Evolutionary conservation across 1,140 invertebrate genomes (phyloP).

Genomic region (Ephestia elutella): DNA sequence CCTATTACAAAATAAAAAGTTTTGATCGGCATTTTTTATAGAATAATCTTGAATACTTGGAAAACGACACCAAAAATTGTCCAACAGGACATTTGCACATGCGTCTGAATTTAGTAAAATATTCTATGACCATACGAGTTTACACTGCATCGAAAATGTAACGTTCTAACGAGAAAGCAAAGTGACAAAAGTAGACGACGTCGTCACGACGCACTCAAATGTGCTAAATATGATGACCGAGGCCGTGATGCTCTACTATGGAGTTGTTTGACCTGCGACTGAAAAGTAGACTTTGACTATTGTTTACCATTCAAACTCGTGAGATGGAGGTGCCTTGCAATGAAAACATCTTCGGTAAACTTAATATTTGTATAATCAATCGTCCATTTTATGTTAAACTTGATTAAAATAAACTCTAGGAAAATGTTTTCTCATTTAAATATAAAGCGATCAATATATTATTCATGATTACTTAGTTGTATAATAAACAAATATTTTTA

Average conservation of each 20-base stretch:
- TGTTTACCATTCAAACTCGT: neutral
- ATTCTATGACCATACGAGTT: neutral
- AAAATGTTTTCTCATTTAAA: too few relatives aligned
- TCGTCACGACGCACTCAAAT: constrained; percentile 52
- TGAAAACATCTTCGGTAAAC: neutral
- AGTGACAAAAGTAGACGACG: constrained; percentile 44
- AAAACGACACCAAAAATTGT: too few relatives aligned
- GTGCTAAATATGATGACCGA: constrained; percentile 61
- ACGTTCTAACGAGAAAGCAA: constrained; percentile 65
- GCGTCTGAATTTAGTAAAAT: too few relatives aligned
- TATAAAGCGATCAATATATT: too few relatives aligned
- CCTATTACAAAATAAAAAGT: too few relatives aligned
- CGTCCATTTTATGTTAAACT: neutral
- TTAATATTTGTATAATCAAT: neutral
- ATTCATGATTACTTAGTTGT: too few relatives aligned
- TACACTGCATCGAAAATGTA: constrained; percentile 40
- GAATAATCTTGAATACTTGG: too few relatives aligned
- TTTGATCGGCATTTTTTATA: too few relatives aligned
- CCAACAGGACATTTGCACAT: too few relatives aligned
- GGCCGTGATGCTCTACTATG: constrained; percentile 55
- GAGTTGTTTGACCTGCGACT: constrained; percentile 47
- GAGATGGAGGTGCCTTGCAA: neutral
- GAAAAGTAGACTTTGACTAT: neutral
- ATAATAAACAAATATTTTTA: too few relatives aligned
- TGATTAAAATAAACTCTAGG: too few relatives aligned